phyloP scores from a whole-genome alignment of 2,888 invertebrate species.

The Lasioglossum pauxillum region DNA sequence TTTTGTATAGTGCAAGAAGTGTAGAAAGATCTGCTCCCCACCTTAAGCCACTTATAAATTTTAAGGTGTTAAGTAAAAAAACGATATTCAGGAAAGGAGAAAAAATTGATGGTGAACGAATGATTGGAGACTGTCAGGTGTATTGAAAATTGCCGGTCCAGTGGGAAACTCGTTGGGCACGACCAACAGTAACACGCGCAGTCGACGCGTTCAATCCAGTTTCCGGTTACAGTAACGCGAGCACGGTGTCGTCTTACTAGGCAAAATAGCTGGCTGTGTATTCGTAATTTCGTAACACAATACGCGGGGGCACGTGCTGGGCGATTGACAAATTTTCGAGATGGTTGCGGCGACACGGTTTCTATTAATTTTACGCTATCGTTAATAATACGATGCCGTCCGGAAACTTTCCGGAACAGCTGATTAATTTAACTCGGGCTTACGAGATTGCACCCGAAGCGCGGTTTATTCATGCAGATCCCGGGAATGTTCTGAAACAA shows the following conservation, averaged over 20 bases:
- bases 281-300: conserved; percentile 51
- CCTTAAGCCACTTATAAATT: too few relatives aligned
- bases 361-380: conserved; percentile 41
- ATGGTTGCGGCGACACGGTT: conserved; percentile 18
- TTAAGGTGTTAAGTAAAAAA: not conserved
- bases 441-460: conserved; percentile 46
- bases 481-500: conserved; percentile 29
- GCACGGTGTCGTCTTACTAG: conserved; percentile 43
- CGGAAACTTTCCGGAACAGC: conserved; percentile 29
- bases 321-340: conserved; percentile 44
- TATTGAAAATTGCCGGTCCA: conserved; percentile 25
- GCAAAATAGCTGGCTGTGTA: conserved; percentile 38
- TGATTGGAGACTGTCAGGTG: not conserved
- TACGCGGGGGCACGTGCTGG: not conserved
- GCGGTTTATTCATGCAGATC: conserved; percentile 48
- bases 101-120: not conserved
- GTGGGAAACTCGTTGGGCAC: conserved; percentile 16
- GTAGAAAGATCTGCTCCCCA: too few relatives aligned
- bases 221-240: conserved; percentile 45
- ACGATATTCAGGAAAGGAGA: not conserved
- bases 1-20: too few relatives aligned
- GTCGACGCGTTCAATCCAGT: conserved; percentile 45
- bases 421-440: conserved; percentile 58
- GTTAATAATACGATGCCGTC: conserved; percentile 31
- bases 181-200: conserved; percentile 1